These are phyloP conservation scores for Ibycter americanus DNA, from an alignment of 2,797 vertebrate species.

Conservation along the genomic window DNA sequence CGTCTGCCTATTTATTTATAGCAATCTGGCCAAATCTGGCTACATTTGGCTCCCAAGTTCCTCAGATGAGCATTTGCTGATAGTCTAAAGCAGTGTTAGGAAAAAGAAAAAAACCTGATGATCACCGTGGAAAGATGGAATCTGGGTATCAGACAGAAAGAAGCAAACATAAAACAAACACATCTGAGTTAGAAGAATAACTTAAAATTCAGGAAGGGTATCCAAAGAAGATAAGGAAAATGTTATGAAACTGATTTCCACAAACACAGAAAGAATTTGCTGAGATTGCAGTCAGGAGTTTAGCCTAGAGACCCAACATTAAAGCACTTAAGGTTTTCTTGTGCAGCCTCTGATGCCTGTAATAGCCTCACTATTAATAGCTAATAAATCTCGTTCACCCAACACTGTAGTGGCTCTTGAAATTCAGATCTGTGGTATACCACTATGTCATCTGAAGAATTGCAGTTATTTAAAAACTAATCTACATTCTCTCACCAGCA, in stretches of 20 bases:
- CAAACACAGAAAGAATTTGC: constrained; percentile 5
- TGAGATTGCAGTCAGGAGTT: neutral
- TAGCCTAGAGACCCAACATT: neutral
- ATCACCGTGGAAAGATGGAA: neutral
- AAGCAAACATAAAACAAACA: neutral
- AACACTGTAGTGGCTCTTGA: neutral
- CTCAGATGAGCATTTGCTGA: neutral
- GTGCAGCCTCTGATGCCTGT: neutral
- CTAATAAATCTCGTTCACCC: neutral
- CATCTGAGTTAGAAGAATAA: neutral
- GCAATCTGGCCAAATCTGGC: neutral
- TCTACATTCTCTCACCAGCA: neutral
- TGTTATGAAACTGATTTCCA: neutral
- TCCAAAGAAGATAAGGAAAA: constrained; percentile 7
- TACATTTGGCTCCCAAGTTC: neutral
- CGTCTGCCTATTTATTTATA: neutral
- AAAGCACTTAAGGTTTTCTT: neutral
- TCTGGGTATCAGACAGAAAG: neutral
- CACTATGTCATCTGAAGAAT: neutral
- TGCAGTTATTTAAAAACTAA: neutral
- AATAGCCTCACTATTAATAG: neutral
- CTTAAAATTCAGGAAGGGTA: neutral
- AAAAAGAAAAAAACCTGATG: neutral
- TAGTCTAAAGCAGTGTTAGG: neutral
- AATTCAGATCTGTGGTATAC: neutral